Evolutionary conservation across 2,113 vertebrate genomes (phyloP).

Genomic region (Heterotilapia buettikoferi): DNA sequence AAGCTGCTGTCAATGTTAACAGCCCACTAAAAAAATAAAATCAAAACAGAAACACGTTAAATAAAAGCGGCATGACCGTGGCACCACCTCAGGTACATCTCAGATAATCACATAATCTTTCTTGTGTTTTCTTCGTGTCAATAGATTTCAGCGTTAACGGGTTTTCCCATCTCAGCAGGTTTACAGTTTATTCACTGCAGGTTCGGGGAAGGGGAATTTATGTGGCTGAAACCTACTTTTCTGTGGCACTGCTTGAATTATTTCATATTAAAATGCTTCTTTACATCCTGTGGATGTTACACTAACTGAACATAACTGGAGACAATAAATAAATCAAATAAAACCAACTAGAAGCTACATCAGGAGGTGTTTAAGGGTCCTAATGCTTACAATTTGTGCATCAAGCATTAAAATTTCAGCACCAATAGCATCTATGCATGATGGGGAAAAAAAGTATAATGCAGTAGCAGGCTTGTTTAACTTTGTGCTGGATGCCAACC

Average conservation of each 20-base stretch:
- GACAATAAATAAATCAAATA: neutral
- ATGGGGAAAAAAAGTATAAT: fast-evolving
- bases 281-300: neutral
- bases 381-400: neutral
- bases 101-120: neutral
- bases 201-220: neutral
- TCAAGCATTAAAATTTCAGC: neutral
- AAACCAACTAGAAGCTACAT: neutral
- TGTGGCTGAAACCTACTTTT: neutral
- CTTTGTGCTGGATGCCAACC: neutral
- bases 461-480: neutral
- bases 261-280: neutral
- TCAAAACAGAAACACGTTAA: neutral
- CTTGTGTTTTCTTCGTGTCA: neutral
- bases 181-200: neutral
- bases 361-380: neutral
- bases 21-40: neutral
- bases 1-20: neutral
- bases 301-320: neutral
- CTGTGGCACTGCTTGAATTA: neutral
- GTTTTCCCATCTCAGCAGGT: neutral
- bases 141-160: neutral
- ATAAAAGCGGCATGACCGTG: neutral
- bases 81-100: neutral
- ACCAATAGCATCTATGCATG: neutral